Percentiles rank a stretch among this genome's conserved stretches.
These are phyloP conservation scores for Linurgus olivaceus DNA, from an alignment of 2,797 vertebrate species.

Conservation along the genomic window DNA sequence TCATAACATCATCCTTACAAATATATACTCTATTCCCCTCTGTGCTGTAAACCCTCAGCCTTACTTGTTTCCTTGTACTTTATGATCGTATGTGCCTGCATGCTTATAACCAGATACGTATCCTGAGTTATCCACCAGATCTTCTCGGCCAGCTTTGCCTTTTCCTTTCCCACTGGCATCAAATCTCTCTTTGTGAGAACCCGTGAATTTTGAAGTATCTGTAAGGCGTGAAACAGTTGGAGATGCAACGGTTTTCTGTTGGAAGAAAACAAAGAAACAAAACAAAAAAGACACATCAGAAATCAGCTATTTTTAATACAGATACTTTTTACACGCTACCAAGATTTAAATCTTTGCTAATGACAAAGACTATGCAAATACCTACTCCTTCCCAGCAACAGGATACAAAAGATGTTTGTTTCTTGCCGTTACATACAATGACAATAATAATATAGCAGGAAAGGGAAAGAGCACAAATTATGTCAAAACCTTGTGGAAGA, in stretches of 20 bases:
- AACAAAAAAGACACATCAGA: neutral
- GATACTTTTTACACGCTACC: neutral
- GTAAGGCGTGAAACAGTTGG: constrained; percentile 88
- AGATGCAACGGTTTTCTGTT: constrained; percentile 85
- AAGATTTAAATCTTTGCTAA: neutral
- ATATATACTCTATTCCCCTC: neutral
- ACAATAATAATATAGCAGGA: neutral
- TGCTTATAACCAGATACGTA: constrained; percentile 97
- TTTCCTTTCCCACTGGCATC: constrained; percentile 90
- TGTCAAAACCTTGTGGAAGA: neutral
- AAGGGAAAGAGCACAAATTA: neutral
- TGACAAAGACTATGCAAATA: neutral
- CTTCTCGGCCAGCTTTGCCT: constrained; percentile 92
- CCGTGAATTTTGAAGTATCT: constrained; percentile 93
- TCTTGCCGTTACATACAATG: neutral
- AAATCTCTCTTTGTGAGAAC: constrained; percentile 96
- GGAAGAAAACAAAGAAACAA: neutral
- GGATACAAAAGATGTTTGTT: neutral
- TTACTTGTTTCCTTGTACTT: constrained; percentile 83
- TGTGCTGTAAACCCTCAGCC: constrained; percentile 1
- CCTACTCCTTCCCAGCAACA: neutral
- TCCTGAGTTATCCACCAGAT: constrained; percentile 89
- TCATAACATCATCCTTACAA: constrained; percentile 40
- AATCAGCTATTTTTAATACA: neutral
- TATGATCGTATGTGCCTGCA: constrained; percentile 91